Conservation (phyloP, 2,888 invertebrate species). For the Ditula angustiorana region DNA sequence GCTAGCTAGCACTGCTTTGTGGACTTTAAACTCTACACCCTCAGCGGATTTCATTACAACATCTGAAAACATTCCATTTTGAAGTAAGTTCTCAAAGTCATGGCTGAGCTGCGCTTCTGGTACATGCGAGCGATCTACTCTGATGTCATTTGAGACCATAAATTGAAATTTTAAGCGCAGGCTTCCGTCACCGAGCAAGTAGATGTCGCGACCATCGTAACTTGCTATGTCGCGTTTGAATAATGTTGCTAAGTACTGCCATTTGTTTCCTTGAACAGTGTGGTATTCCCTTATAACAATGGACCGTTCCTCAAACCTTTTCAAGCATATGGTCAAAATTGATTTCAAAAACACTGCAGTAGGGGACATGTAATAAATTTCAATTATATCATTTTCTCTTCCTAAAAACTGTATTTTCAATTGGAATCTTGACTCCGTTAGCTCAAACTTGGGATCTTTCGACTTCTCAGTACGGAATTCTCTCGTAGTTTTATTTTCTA, state of each 20-base stretch:
- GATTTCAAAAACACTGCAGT: constrained; percentile 73
- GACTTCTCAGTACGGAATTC: constrained; percentile 72
- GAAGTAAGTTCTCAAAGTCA: constrained; percentile 73
- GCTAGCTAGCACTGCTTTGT: constrained; percentile 75
- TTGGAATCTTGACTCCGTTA: constrained; percentile 64
- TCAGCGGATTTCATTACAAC: constrained; percentile 74
- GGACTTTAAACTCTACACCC: constrained; percentile 70
- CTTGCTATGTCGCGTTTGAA: constrained; percentile 72
- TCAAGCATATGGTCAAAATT: constrained; percentile 70
- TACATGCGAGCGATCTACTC: constrained; percentile 62
- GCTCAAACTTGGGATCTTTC: constrained; percentile 54
- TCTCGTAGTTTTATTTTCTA: constrained; percentile 66
- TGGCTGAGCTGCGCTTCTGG: constrained; percentile 70
- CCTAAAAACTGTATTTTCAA: constrained; percentile 78
- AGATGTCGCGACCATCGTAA: constrained; percentile 67
- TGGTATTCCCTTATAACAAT: constrained; percentile 76
- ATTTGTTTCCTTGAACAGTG: constrained; percentile 74
- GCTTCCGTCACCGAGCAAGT: constrained; percentile 72
- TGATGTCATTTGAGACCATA: constrained; percentile 74
- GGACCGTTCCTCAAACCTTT: constrained; percentile 75
- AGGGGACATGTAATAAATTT: constrained; percentile 74
- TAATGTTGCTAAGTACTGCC: constrained; percentile 76
- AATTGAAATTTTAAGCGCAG: constrained; percentile 75
- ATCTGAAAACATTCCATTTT: constrained; percentile 73
- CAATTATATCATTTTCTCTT: constrained; percentile 73